phyloP scores from a whole-genome alignment of 1,140 invertebrate genomes.

The Tenebrio molitor region DNA sequence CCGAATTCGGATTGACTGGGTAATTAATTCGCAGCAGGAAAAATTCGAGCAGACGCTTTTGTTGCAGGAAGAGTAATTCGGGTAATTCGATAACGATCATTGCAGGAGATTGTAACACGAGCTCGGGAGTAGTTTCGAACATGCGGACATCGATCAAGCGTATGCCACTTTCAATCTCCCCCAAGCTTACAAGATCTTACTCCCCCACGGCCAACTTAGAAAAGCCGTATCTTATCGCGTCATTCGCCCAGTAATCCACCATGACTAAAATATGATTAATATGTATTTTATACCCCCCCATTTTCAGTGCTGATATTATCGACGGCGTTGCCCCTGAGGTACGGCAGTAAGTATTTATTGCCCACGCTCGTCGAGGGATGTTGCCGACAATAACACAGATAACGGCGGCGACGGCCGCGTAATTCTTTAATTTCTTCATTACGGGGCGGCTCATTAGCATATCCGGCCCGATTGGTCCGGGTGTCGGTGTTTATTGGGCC shows the following conservation, averaged over 20 bases:
- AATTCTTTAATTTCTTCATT: constrained; percentile 43
- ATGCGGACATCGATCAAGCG: constrained; percentile 46
- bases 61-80: constrained; percentile 30
- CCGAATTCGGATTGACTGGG: constrained; percentile 11
- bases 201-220: constrained; percentile 46
- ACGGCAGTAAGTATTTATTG: constrained; percentile 46
- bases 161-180: constrained; percentile 46
- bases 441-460: constrained; percentile 25
- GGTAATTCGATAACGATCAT: constrained; percentile 39
- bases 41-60: constrained; percentile 7
- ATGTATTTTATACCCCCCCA: constrained; percentile 51
- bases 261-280: constrained; percentile 59
- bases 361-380: constrained; percentile 2
- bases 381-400: constrained; percentile 11
- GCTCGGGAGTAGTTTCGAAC: constrained; percentile 23
- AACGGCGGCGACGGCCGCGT: neutral
- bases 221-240: constrained; percentile 56
- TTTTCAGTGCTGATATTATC: constrained; percentile 51
- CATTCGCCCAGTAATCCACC: constrained; percentile 55
- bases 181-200: constrained; percentile 40
- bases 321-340: constrained; percentile 39
- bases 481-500: neutral
- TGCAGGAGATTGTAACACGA: constrained; percentile 38
- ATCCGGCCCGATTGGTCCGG: neutral
- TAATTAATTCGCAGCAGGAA: constrained; percentile 33